A percentile compares a stretch with the other conserved stretches of the same genome.
phyloP scores from a whole-genome alignment of 2,888 invertebrate species.

The Caenorhabditis japonica region DNA sequence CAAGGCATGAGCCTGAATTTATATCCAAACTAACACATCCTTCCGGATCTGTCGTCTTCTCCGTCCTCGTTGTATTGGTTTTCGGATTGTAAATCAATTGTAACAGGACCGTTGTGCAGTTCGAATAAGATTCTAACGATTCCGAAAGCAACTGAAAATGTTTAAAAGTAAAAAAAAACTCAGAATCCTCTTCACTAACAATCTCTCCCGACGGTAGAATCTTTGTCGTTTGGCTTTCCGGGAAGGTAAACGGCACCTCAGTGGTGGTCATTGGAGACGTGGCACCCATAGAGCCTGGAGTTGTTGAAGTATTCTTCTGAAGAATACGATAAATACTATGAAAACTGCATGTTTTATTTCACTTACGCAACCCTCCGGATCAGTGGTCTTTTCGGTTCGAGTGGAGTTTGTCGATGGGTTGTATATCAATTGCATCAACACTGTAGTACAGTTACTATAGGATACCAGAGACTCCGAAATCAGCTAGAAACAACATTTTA shows the following conservation, averaged over 20 bases:
- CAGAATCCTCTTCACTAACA: neutral
- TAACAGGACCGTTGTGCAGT: neutral
- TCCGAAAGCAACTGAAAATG: neutral
- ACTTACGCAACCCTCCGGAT: slow-evolving; percentile 13
- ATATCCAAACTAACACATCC: slow-evolving; percentile 6
- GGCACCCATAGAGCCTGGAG: neutral
- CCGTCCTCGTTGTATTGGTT: neutral
- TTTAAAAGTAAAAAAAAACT: too few species aligned
- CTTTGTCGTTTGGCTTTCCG: neutral
- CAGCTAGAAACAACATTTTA: neutral
- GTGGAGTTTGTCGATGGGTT: neutral
- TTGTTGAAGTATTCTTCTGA: neutral
- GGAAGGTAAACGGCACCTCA: neutral
- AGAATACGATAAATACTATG: neutral
- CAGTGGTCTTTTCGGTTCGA: neutral
- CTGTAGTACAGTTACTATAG: slow-evolving; percentile 3
- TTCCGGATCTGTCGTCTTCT: neutral
- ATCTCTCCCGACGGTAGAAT: neutral
- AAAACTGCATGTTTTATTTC: neutral
- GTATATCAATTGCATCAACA: neutral
- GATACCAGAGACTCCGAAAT: neutral
- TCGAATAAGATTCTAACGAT: neutral
- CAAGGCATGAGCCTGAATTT: too few species aligned
- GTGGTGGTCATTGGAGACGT: neutral
- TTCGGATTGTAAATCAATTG: neutral